These are phyloP conservation scores for Gymnocheta viridis DNA, from an alignment of 2,888 invertebrate genomes.

Conservation along the genomic window DNA sequence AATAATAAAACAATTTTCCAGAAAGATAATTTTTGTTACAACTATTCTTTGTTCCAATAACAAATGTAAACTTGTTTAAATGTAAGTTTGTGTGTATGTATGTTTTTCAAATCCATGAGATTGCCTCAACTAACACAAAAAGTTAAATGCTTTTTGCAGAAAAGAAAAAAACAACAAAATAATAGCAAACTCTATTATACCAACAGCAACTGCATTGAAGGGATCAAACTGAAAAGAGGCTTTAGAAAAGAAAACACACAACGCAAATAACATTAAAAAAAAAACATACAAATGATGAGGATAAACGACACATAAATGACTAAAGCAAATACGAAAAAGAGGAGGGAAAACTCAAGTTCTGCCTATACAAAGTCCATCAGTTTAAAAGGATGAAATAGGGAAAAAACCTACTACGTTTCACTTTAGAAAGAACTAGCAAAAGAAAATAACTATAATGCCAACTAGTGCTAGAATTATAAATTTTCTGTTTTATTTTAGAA, in stretches of 20 bases:
- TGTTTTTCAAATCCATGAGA: conserved; percentile 15
- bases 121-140: conserved; percentile 59
- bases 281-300: conserved; percentile 64
- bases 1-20: too few species aligned
- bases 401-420: conserved; percentile 17
- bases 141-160: conserved; percentile 34
- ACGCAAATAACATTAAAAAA: conserved; percentile 10
- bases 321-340: conserved; percentile 62
- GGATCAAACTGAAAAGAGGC: conserved; percentile 63
- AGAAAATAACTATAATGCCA: conserved; percentile 48
- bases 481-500: conserved; percentile 60
- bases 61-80: background rate
- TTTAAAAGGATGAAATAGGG: conserved; percentile 58
- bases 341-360: conserved; percentile 51
- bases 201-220: conserved; percentile 65
- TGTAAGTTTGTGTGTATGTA: background rate
- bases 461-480: conserved; percentile 61
- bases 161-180: conserved; percentile 11
- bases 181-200: conserved; percentile 58
- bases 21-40: background rate
- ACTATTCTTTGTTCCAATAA: conserved; percentile 5
- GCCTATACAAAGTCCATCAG: conserved; percentile 59
- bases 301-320: conserved; percentile 69
- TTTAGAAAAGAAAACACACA: conserved; percentile 33
- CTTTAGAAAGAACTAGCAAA: conserved; percentile 38